Conservation (phyloP, 2,797 vertebrate species). For the Botia kubotai region DNA sequence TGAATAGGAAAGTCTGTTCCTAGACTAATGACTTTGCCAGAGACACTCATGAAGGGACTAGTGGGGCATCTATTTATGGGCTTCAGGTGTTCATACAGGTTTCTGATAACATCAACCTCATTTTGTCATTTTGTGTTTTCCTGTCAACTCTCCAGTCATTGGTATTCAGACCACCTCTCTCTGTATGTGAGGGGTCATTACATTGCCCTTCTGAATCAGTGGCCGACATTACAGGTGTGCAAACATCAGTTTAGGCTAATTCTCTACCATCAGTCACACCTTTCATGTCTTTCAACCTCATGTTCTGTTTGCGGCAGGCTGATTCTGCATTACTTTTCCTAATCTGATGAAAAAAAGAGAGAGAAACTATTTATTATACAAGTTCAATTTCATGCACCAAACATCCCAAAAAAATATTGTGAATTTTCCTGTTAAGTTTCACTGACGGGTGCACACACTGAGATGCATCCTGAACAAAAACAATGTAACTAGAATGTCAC, state of each 20-base stretch:
- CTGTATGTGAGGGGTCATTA: slow-evolving; percentile 7
- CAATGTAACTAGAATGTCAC: no score
- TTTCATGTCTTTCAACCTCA: slow-evolving; percentile 1
- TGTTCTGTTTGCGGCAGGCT: not conserved
- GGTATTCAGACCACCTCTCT: not conserved
- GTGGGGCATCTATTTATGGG: not conserved
- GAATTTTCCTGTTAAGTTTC: no score
- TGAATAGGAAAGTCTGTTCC: not conserved
- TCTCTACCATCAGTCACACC: not conserved
- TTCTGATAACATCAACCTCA: not conserved
- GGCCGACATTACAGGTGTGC: not conserved
- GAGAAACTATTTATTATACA: no score
- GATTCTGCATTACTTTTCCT: no score
- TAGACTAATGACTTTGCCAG: not conserved
- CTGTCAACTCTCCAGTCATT: not conserved
- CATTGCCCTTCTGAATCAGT: slow-evolving; percentile 20
- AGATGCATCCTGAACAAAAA: no score
- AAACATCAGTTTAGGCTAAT: not conserved
- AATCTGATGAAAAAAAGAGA: no score
- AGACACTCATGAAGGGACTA: not conserved
- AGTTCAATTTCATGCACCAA: no score
- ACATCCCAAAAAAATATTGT: no score
- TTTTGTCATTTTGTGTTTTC: not conserved
- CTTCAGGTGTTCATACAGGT: not conserved
- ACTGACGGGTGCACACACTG: no score